phyloP scores from a whole-genome alignment of 2,113 vertebrate genomes.

The Uropsilus gracilis region DNA sequence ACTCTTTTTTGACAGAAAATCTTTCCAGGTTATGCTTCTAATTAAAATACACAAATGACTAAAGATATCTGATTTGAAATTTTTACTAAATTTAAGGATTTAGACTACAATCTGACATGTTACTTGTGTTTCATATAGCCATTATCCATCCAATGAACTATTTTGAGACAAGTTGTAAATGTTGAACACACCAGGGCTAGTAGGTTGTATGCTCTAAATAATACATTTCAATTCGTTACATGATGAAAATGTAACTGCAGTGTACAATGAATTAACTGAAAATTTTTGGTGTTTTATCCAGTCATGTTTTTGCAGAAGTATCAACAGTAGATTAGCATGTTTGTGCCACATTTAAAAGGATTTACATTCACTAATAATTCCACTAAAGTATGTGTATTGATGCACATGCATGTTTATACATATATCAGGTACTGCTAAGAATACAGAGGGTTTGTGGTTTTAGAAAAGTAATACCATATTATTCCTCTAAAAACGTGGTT shows the following conservation, averaged over 20 bases:
- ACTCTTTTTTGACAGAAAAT: slow-evolving; percentile 36
- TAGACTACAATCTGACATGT: neutral
- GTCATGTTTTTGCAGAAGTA: neutral
- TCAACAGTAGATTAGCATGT: neutral
- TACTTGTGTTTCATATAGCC: neutral
- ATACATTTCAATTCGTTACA: neutral
- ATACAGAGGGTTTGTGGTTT: slow-evolving; percentile 3
- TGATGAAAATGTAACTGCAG: neutral
- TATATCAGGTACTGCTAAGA: neutral
- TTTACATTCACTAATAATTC: neutral
- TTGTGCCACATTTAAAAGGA: neutral
- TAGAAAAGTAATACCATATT: slow-evolving; percentile 26
- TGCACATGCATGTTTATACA: neutral
- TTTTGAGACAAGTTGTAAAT: neutral
- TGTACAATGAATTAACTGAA: slow-evolving; percentile 13
- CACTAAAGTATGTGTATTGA: neutral
- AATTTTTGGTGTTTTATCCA: neutral
- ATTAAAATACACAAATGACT: neutral
- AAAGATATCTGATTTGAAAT: neutral
- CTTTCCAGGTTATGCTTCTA: slow-evolving; percentile 29
- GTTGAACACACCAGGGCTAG: neutral
- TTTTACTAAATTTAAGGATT: slow-evolving; percentile 11
- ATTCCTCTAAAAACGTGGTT: neutral
- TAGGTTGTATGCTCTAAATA: neutral
- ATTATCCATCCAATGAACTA: neutral